phyloP scores from a whole-genome alignment of 2,888 invertebrate species.

The Syrphus vitripennis region DNA sequence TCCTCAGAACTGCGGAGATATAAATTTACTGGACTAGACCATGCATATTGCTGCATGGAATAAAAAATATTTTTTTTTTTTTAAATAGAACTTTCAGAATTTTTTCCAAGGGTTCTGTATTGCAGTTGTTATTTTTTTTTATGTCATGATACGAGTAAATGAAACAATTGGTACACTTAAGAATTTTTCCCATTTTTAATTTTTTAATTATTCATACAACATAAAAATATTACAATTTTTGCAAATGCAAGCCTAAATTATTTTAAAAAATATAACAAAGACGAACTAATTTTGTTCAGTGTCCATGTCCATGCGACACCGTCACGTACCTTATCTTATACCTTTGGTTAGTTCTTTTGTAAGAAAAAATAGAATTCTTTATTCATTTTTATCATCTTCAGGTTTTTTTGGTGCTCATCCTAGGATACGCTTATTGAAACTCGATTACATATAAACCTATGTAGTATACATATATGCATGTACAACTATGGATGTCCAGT shows the following conservation, averaged over 20 bases:
- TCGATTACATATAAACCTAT: conserved; percentile 37
- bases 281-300: too few relatives aligned
- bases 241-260: too few relatives aligned
- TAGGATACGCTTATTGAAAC: conserved; percentile 55
- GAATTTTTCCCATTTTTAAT: too few relatives aligned
- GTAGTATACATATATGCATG: conserved; percentile 24
- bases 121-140: neutral
- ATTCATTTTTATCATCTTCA: conserved; percentile 35
- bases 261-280: too few relatives aligned
- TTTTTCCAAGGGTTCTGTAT: neutral
- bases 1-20: neutral
- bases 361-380: neutral
- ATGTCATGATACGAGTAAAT: too few relatives aligned
- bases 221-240: too few relatives aligned
- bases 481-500: conserved; percentile 37
- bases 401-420: conserved; percentile 17
- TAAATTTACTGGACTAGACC: conserved; percentile 3
- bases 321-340: neutral
- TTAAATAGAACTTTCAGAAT: neutral
- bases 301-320: neutral
- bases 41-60: neutral
- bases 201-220: too few relatives aligned
- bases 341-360: neutral
- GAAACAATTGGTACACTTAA: too few relatives aligned
- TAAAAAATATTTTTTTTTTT: neutral